Evolutionary conservation across 2,888 invertebrate species (phyloP).

Genomic region (Fissipunctia ypsillon): DNA sequence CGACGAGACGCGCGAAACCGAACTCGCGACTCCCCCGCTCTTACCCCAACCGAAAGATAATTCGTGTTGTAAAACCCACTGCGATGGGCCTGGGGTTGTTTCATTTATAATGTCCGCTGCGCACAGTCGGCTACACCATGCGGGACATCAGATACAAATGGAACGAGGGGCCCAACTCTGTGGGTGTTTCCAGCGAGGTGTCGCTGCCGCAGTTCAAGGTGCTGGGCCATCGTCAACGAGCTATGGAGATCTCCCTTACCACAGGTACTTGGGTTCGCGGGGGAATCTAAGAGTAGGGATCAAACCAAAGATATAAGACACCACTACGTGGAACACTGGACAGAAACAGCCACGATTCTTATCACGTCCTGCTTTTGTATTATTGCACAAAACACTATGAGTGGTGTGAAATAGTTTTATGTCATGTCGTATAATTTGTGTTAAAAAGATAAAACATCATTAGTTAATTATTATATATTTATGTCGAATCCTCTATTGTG

Average conservation of each 20-base stretch:
- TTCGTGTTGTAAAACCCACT: constrained; percentile 89
- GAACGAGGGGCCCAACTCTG: constrained; percentile 98
- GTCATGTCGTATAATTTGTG: constrained; percentile 65
- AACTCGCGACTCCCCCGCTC: constrained; percentile 85
- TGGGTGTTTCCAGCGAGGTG: constrained; percentile 98
- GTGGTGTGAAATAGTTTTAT: constrained; percentile 81
- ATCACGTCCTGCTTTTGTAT: constrained; percentile 90
- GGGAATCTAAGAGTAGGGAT: constrained; percentile 75
- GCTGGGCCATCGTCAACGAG: constrained; percentile 98
- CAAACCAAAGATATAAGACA: constrained; percentile 69
- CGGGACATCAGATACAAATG: constrained; percentile 99
- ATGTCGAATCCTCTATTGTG: constrained; percentile 7
- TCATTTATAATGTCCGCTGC: constrained; percentile 89
- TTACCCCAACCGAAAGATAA: constrained; percentile 86
- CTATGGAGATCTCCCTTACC: constrained; percentile 98
- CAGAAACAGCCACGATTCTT: constrained; percentile 87
- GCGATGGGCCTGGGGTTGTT: constrained; percentile 90
- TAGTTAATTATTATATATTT: constrained; percentile 22
- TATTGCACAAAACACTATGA: constrained; percentile 88
- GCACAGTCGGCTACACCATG: constrained; percentile 99
- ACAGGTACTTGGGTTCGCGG: constrained; percentile 93
- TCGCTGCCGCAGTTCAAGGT: constrained; percentile 99
- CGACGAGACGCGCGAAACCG: constrained; percentile 84
- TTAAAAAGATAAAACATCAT: constrained; percentile 40
- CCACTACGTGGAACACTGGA: constrained; percentile 87